Conservation (phyloP, 2,797 vertebrate species). For the Heterohyrax brucei region DNA sequence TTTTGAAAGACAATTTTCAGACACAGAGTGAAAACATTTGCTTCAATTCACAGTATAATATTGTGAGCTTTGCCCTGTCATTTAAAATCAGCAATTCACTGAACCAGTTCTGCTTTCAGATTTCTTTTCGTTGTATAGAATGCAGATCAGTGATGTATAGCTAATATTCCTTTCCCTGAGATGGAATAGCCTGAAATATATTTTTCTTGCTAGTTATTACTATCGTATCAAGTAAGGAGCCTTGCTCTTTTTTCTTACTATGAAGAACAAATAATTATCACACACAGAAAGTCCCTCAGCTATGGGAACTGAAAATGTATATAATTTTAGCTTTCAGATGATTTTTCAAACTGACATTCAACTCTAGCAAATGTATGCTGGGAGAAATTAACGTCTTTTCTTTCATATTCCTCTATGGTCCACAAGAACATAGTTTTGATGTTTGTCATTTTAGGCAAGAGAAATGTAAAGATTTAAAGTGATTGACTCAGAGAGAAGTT, state of each 20-base stretch:
- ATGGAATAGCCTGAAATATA: background rate
- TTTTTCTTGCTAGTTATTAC: background rate
- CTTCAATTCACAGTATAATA: background rate
- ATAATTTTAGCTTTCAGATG: constrained; percentile 70
- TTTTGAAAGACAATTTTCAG: constrained; percentile 31
- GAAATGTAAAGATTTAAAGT: constrained; percentile 80
- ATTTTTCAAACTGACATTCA: constrained; percentile 74
- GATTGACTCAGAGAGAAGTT: constrained; percentile 80
- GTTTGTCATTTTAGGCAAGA: constrained; percentile 83
- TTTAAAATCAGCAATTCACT: background rate
- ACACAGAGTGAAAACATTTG: background rate
- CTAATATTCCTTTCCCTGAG: background rate
- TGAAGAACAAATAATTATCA: constrained; percentile 54
- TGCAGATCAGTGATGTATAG: background rate
- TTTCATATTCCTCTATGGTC: constrained; percentile 65
- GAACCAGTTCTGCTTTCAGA: background rate
- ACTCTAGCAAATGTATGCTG: constrained; percentile 62
- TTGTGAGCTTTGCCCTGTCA: background rate
- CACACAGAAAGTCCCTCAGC: background rate
- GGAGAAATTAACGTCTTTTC: constrained; percentile 74
- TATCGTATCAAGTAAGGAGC: background rate
- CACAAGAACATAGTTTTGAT: constrained; percentile 61
- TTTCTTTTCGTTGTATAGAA: background rate
- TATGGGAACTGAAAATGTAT: constrained; percentile 35
- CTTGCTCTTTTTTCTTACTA: constrained; percentile 33